Conservation (phyloP, 1,140 invertebrate species). For the Frieseomelitta varia region DNA sequence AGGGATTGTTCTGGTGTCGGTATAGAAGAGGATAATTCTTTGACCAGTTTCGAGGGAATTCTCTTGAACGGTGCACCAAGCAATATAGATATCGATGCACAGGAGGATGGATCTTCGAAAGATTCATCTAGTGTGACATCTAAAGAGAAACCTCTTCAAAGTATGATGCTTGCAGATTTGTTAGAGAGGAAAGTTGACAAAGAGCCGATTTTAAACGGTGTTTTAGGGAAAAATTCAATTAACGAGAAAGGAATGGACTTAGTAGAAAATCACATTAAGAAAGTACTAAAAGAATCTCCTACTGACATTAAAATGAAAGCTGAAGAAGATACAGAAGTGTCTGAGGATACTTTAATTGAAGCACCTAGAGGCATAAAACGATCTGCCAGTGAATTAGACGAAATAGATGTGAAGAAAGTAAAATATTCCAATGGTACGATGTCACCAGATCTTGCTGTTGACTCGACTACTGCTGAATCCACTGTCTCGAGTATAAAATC, state of each 20-base stretch:
- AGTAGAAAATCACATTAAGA: conserved; percentile 85
- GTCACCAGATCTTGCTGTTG: conserved; percentile 75
- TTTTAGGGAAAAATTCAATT: conserved; percentile 84
- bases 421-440: conserved; percentile 82
- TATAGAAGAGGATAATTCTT: conserved; percentile 84
- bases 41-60: conserved; percentile 86
- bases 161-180: conserved; percentile 86
- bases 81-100: conserved; percentile 82
- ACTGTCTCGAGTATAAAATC: conserved; percentile 78
- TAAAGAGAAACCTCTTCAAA: conserved; percentile 80
- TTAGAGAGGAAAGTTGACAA: conserved; percentile 85
- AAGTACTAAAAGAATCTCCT: conserved; percentile 80
- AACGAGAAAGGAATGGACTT: conserved; percentile 85
- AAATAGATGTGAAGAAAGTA: conserved; percentile 80
- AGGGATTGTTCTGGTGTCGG: conserved; percentile 79
- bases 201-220: conserved; percentile 84
- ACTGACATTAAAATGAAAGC: conserved; percentile 73
- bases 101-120: conserved; percentile 83
- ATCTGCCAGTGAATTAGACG: conserved; percentile 74
- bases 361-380: conserved; percentile 79
- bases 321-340: conserved; percentile 72
- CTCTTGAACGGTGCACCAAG: conserved; percentile 84
- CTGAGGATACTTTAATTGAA: conserved; percentile 76
- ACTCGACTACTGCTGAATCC: conserved; percentile 80
- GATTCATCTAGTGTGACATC: conserved; percentile 79